phyloP scores from a whole-genome alignment of 2,113 vertebrate species.

The Chionomys nivalis region DNA sequence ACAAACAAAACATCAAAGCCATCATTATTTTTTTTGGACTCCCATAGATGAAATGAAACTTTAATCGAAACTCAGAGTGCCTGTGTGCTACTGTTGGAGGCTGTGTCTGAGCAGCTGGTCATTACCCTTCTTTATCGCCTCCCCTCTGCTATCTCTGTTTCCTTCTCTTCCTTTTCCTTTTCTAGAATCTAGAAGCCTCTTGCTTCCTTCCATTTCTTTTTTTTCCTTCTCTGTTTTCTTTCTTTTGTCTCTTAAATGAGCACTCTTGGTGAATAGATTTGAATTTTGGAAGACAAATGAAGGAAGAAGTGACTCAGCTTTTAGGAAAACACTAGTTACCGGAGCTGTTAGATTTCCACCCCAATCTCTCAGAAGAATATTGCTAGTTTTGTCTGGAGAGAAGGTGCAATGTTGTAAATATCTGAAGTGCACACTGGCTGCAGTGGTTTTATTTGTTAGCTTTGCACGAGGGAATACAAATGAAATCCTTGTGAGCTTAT shows the following conservation, averaged over 20 bases:
- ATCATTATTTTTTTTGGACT: background rate
- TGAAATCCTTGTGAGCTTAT: slow-evolving; percentile 68
- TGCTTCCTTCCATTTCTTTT: background rate
- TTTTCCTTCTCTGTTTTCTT: background rate
- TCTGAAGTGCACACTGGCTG: slow-evolving; percentile 47
- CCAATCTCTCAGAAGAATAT: slow-evolving; percentile 51
- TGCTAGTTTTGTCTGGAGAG: slow-evolving; percentile 23
- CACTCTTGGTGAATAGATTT: background rate
- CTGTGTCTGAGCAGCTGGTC: background rate
- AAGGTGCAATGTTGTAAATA: slow-evolving; percentile 33
- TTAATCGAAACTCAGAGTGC: background rate
- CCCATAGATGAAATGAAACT: background rate
- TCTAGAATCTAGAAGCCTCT: background rate
- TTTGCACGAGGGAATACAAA: slow-evolving; percentile 65
- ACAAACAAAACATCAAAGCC: background rate
- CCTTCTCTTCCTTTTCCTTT: background rate
- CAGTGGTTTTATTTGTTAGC: slow-evolving; percentile 58
- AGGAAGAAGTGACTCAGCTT: background rate
- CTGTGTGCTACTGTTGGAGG: too few species aligned
- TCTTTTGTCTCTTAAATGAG: background rate
- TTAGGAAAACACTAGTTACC: slow-evolving; percentile 16
- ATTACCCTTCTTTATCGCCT: too few species aligned
- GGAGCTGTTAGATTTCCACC: background rate
- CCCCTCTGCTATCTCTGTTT: too few species aligned
- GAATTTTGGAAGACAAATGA: background rate